These are phyloP conservation scores for Pristionchus pacificus DNA, from an alignment of 1,140 invertebrate species.

Conservation along the genomic window DNA sequence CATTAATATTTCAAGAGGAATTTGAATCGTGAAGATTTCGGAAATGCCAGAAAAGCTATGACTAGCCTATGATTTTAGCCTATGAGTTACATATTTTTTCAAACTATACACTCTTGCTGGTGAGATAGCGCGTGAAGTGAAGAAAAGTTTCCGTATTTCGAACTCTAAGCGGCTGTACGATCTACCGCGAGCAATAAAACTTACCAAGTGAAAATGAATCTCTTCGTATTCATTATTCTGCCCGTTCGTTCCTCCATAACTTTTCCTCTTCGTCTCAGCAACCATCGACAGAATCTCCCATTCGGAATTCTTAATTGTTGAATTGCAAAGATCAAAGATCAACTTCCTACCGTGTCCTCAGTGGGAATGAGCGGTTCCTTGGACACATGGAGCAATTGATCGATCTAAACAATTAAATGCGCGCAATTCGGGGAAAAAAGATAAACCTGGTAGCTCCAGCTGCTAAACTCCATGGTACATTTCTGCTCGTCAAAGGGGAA, in stretches of 20 bases:
- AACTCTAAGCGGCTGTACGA: too few relatives aligned
- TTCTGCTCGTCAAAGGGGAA: slow-evolving; percentile 32
- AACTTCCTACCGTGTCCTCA: slow-evolving; percentile 2
- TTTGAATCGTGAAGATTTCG: background rate
- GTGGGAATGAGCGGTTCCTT: slow-evolving; percentile 19
- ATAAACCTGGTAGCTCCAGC: slow-evolving; percentile 28
- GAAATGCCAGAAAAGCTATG: background rate
- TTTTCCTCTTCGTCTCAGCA: slow-evolving; percentile 21
- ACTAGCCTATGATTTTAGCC: background rate
- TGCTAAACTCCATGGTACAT: slow-evolving; percentile 26
- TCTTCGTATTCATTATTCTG: slow-evolving; percentile 29
- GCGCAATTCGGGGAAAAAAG: slow-evolving; percentile 3
- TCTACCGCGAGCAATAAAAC: too few relatives aligned
- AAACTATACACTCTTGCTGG: too few relatives aligned
- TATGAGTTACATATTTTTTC: too few relatives aligned
- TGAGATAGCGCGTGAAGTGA: too few relatives aligned
- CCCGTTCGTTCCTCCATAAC: slow-evolving; percentile 22
- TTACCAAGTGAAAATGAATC: slow-evolving; percentile 26
- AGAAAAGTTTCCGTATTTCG: too few relatives aligned
- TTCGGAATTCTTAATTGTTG: slow-evolving; percentile 21
- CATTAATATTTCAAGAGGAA: too few relatives aligned
- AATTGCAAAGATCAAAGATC: slow-evolving; percentile 3
- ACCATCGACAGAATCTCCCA: slow-evolving; percentile 27
- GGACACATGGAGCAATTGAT: background rate
- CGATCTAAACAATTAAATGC: background rate